Conservation (phyloP, 2,113 vertebrate species). For the Cyprinodon variegatus region DNA sequence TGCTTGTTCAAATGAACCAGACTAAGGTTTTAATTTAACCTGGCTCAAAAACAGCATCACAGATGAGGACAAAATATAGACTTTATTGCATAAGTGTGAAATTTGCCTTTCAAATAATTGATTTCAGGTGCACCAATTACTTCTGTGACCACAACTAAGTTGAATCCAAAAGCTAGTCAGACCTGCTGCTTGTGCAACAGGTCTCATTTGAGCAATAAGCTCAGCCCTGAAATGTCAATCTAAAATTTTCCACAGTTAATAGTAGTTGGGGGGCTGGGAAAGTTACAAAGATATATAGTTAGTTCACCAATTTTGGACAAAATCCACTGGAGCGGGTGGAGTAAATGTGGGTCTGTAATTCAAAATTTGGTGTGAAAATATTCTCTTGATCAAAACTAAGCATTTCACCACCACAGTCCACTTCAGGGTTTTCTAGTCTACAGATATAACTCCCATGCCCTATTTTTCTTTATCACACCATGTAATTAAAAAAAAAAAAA, state of each 20-base stretch:
- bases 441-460: background rate
- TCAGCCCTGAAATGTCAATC: too few relatives aligned
- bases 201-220: background rate
- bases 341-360: too few relatives aligned
- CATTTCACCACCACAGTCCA: background rate
- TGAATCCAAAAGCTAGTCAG: too few relatives aligned
- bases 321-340: too few relatives aligned
- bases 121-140: background rate
- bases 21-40: background rate
- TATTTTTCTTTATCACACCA: background rate
- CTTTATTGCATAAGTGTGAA: background rate
- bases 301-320: too few relatives aligned
- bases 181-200: background rate
- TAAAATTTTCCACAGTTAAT: too few relatives aligned
- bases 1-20: too few relatives aligned
- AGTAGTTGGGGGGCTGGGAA: too few relatives aligned
- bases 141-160: too few relatives aligned
- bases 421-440: background rate
- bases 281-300: too few relatives aligned
- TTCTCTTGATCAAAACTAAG: too few relatives aligned
- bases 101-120: background rate
- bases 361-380: too few relatives aligned
- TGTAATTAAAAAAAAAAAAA: background rate
- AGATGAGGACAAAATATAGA: background rate
- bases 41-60: background rate